Percentiles rank a stretch among this genome's conserved stretches.
phyloP scores from a whole-genome alignment of 2,113 vertebrate genomes.

The Anolis sagrei region DNA sequence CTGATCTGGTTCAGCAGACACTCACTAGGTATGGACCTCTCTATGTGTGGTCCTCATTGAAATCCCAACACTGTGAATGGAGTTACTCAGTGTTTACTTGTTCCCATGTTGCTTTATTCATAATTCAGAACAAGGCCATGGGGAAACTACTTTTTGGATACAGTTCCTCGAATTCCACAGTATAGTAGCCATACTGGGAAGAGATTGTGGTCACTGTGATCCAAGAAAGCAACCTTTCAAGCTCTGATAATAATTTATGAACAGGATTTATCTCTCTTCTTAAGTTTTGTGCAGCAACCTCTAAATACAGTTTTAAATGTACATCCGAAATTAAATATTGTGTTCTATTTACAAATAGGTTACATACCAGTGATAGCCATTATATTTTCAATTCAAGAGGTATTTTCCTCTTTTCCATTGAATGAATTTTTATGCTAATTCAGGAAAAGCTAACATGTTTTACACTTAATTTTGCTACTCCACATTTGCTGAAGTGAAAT shows the following conservation, averaged over 20 bases:
- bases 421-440: constrained; percentile 31
- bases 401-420: constrained; percentile 5
- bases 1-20: no score
- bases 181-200: no score
- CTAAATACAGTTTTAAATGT: neutral
- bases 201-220: no score
- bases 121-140: neutral
- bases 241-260: neutral
- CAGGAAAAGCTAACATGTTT: constrained; percentile 14
- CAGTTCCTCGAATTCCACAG: no score
- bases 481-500: constrained; percentile 38
- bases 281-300: neutral
- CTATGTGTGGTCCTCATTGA: no score
- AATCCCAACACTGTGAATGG: no score
- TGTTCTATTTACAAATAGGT: neutral
- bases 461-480: constrained; percentile 32
- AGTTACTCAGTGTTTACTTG: neutral
- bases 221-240: neutral
- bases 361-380: neutral
- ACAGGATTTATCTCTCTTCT: neutral
- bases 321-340: neutral
- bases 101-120: neutral
- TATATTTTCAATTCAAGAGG: constrained; percentile 41
- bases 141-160: no score
- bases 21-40: no score